Base-by-base conservation (phyloP, 2,888 invertebrate species). In the Acronicta psi region DNA sequence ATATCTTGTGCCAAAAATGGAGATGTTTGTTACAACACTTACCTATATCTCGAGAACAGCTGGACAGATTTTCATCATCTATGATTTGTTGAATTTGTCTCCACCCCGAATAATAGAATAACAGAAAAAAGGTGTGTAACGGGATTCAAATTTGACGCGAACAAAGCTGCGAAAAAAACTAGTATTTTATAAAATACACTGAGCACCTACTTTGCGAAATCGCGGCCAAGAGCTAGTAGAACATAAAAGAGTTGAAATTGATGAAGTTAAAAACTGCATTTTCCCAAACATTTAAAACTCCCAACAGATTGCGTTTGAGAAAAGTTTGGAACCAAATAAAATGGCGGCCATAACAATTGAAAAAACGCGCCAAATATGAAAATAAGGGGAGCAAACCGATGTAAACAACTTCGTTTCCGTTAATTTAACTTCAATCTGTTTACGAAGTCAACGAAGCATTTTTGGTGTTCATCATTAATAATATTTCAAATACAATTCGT, bases 361-460 rank as follows among this genome's bases (percentile, higher is more conserved):
- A 60, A 66, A n/a, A 51, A 18, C 5, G 29, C 29, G 46, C 45
- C 45, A 49, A 67, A 61, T 49, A 45, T 23, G 43, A 56, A 57
- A 60, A 54, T 61, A 71, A 57, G 34, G 34, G 57, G 29, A 16
- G 10, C 53, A 47, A 56, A 42, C 34, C 34, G 44, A 29, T 38
- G 29, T 44, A 56, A 63, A 62, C 53, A 60, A 59, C 61, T 57
- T 60, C 34, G 46, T 60, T 66, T 45, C 40, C 50, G 20, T 58
- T 53, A 63, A 73, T 70, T 73, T 68, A 54, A 64, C 59, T 69
- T 72, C 45, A 47, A 71, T 71, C 58, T 72, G 55, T 63, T 71
- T 62, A 37, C 23, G 25, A 51, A 55, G 43, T 36, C 45, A 45
- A 61, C 46, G 37, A 47, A 67, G 42, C 51, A 45, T 11, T 29